Percentiles rank a stretch among this genome's conserved stretches.
These are phyloP conservation scores for Rhinolophus ferrumequinum DNA, from an alignment of 2,113 vertebrate species.

Conservation along the genomic window DNA sequence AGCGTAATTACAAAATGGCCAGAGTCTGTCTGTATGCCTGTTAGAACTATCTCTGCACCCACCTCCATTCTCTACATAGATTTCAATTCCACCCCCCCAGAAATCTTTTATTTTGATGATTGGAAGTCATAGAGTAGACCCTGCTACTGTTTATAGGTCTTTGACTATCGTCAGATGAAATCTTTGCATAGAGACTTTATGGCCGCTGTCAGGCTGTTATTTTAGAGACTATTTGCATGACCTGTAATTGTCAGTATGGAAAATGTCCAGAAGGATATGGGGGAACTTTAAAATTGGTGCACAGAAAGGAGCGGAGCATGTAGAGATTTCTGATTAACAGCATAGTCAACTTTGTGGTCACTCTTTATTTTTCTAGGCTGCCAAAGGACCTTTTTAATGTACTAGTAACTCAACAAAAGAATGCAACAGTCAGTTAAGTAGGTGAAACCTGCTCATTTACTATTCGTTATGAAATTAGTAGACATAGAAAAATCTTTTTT, in stretches of 20 bases:
- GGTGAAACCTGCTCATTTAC: neutral
- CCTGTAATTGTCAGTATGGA: neutral
- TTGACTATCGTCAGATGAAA: neutral
- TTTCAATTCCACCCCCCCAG: neutral
- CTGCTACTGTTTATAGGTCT: neutral
- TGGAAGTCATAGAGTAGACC: neutral
- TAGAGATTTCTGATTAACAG: neutral
- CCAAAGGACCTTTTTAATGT: conserved; percentile 25
- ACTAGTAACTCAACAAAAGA: conserved; percentile 21
- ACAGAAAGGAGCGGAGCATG: neutral
- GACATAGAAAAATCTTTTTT: neutral
- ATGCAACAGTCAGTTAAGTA: neutral
- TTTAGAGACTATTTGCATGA: conserved; percentile 24
- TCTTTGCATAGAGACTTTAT: neutral
- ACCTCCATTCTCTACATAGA: neutral
- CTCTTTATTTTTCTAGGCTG: neutral
- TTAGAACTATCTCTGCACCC: neutral
- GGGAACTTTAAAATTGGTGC: conserved; percentile 27
- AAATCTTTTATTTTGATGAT: conserved; percentile 25
- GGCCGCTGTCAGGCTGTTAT: neutral
- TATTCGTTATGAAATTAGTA: conserved; percentile 37
- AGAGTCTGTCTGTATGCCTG: neutral
- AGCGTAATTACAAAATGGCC: neutral
- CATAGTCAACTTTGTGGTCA: neutral
- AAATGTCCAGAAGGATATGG: neutral